Conservation (phyloP, 2,113 vertebrate genomes). For the Reinhardtius hippoglossoides region DNA sequence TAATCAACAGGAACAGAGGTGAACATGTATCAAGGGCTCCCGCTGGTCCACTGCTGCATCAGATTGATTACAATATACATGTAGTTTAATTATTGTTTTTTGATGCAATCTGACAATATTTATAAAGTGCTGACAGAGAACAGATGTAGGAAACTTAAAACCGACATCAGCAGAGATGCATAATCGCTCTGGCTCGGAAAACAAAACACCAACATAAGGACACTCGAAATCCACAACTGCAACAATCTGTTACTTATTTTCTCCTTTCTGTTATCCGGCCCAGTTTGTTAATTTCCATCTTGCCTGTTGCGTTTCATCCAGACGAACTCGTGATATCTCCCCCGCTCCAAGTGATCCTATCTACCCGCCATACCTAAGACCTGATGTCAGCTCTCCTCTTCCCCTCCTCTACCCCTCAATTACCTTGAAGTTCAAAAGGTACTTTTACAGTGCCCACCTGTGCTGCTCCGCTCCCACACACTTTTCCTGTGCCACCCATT, state of each 20-base stretch:
- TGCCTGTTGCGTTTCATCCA: constrained; percentile 34
- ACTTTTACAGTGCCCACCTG: constrained; percentile 30
- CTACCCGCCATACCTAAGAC: constrained; percentile 35
- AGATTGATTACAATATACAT: constrained; percentile 27
- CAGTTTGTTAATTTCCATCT: constrained; percentile 23
- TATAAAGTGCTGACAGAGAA: constrained; percentile 41
- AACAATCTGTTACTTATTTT: constrained; percentile 12
- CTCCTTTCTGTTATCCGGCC: not conserved
- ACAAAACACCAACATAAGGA: constrained; percentile 46
- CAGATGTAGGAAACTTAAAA: constrained; percentile 45
- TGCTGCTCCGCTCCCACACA: constrained; percentile 4
- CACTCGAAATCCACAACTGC: constrained; percentile 33
- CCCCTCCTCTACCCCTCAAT: constrained; percentile 43
- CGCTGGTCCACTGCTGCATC: not conserved
- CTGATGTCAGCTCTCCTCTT: constrained; percentile 49
- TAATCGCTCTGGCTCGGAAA: constrained; percentile 23
- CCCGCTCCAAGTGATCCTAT: constrained; percentile 8
- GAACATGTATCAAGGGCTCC: constrained; percentile 34
- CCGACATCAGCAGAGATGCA: constrained; percentile 13
- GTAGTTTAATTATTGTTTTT: constrained; percentile 30
- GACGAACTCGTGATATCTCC: constrained; percentile 17
- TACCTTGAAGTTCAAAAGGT: constrained; percentile 63
- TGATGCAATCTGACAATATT: constrained; percentile 41
- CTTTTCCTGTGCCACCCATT: constrained; percentile 37
- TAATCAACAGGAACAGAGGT: constrained; percentile 29